These are phyloP conservation scores for Pungitius pungitius DNA, from an alignment of 2,113 vertebrate genomes.

Conservation along the genomic window DNA sequence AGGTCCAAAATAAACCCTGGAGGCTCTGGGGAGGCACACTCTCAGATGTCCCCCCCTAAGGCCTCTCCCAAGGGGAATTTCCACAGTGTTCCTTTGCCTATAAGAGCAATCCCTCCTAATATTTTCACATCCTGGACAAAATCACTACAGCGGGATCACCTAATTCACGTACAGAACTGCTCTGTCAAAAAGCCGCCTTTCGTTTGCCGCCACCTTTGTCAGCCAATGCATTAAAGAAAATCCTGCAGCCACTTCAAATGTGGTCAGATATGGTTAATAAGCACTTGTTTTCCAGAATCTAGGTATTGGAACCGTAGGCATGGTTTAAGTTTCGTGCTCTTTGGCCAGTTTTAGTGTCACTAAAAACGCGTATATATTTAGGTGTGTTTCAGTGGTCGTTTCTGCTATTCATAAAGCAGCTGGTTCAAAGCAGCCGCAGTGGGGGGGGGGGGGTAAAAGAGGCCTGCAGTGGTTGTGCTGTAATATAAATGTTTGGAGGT, in stretches of 20 bases:
- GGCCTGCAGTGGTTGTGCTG: slow-evolving; percentile 71
- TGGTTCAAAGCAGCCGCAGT: slow-evolving; percentile 74
- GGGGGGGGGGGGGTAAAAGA: slow-evolving; percentile 55
- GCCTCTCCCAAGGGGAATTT: slow-evolving; percentile 51
- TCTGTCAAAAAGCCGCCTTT: slow-evolving; percentile 53
- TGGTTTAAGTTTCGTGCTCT: slow-evolving; percentile 48
- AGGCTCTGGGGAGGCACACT: slow-evolving; percentile 46
- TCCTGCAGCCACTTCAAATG: slow-evolving; percentile 19
- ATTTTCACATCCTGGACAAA: slow-evolving; percentile 70
- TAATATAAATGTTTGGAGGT: slow-evolving; percentile 83
- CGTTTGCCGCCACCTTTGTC: slow-evolving; percentile 37
- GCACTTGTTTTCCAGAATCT: slow-evolving; percentile 49
- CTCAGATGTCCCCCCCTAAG: slow-evolving; percentile 53
- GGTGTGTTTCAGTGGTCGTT: slow-evolving; percentile 76
- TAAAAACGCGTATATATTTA: slow-evolving; percentile 49
- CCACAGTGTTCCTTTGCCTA: slow-evolving; percentile 51
- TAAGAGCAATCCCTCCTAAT: slow-evolving; percentile 59
- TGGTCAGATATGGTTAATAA: slow-evolving; percentile 40
- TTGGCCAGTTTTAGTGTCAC: slow-evolving; percentile 18
- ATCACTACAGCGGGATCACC: slow-evolving; percentile 36
- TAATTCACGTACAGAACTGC: slow-evolving; percentile 25
- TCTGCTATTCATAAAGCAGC: slow-evolving; percentile 76
- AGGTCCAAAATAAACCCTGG: slow-evolving; percentile 65
- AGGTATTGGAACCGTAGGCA: slow-evolving; percentile 41
- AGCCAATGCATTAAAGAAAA: slow-evolving; percentile 53